phyloP scores from a whole-genome alignment of 2,797 vertebrate species.

The Sebastes vulpes region DNA sequence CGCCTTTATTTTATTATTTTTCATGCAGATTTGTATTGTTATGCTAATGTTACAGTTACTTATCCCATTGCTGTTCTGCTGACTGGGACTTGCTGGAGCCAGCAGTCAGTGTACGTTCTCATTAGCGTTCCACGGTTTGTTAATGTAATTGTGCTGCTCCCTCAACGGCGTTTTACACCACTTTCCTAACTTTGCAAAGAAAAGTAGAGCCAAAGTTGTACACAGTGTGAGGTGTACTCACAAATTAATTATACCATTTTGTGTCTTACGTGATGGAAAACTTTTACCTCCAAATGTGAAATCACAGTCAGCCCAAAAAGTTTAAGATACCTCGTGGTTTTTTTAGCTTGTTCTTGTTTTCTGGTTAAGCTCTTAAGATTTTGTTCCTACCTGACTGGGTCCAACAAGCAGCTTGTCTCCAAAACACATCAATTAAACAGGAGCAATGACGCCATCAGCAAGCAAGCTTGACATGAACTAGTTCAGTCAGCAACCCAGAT shows the following conservation, averaged over 20 bases:
- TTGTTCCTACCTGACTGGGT: slow-evolving; percentile 30
- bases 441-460: slow-evolving; percentile 40
- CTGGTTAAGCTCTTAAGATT: slow-evolving; percentile 8
- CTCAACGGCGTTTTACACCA: slow-evolving; percentile 4
- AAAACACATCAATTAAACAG: slow-evolving; percentile 71
- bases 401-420: slow-evolving; percentile 60
- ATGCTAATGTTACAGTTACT: slow-evolving; percentile 51
- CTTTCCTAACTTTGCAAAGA: slow-evolving; percentile 21
- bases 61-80: slow-evolving; percentile 60
- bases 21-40: slow-evolving; percentile 58
- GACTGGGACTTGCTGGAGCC: slow-evolving; percentile 50
- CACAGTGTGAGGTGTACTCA: not conserved
- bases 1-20: slow-evolving; percentile 40
- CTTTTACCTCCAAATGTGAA: not conserved
- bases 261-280: not conserved
- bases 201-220: slow-evolving; percentile 13
- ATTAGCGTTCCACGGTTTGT: slow-evolving; percentile 49
- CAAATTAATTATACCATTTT: not conserved
- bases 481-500: slow-evolving; percentile 72
- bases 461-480: slow-evolving; percentile 61
- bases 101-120: slow-evolving; percentile 31
- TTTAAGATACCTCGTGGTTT: not conserved
- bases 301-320: not conserved
- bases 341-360: not conserved
- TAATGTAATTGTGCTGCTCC: slow-evolving; percentile 44